Conservation (phyloP, 2,113 vertebrate genomes). For the Vimba vimba region DNA sequence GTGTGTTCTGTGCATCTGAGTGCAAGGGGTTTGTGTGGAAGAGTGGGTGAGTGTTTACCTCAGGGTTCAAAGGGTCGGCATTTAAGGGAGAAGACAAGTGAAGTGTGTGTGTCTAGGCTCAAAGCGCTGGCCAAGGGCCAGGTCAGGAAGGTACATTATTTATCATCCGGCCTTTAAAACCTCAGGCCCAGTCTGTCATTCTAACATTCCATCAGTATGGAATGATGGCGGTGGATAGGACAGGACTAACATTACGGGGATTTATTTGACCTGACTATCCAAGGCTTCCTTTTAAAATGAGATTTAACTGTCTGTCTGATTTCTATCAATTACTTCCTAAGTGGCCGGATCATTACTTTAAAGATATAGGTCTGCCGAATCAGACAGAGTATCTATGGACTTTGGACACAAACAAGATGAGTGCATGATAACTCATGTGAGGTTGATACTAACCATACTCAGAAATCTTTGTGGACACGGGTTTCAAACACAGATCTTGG, state of each 20-base stretch:
- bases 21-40: conserved; percentile 9
- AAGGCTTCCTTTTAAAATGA: background rate
- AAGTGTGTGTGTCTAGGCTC: background rate
- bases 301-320: conserved; percentile 3
- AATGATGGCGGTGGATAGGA: background rate
- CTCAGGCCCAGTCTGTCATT: conserved; percentile 1
- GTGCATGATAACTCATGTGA: conserved; percentile 27
- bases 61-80: conserved; percentile 18
- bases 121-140: background rate
- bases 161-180: conserved; percentile 22
- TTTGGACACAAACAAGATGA: conserved; percentile 54
- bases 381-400: conserved; percentile 41
- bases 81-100: background rate
- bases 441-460: background rate
- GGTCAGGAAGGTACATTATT: conserved; percentile 38
- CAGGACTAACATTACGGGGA: background rate
- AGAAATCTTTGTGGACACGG: background rate
- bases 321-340: conserved; percentile 21
- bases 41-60: conserved; percentile 53
- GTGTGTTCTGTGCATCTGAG: background rate
- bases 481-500: background rate
- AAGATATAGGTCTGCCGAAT: conserved; percentile 28
- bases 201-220: conserved; percentile 4
- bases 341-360: conserved; percentile 4
- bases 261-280: background rate